These are phyloP conservation scores for Alligator mississippiensis DNA, from an alignment of 2,113 vertebrate species.

Conservation along the genomic window DNA sequence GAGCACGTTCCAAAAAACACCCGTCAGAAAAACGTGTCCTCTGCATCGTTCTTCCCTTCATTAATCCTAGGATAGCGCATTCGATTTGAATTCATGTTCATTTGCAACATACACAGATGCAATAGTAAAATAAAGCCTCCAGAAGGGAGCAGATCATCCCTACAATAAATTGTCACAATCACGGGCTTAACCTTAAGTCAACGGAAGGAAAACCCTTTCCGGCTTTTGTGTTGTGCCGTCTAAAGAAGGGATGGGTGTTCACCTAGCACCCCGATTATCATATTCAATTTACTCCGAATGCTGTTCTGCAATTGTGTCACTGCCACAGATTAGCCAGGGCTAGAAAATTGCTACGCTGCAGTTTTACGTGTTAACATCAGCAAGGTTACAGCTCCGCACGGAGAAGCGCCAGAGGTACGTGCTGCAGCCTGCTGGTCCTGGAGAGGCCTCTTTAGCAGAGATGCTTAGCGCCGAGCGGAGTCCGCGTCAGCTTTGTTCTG, in stretches of 20 bases:
- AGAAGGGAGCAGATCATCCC: not conserved
- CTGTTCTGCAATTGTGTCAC: not conserved
- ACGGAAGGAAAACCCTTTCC: not conserved
- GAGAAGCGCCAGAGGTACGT: not conserved
- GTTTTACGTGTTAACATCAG: not conserved
- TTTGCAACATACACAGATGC: not conserved
- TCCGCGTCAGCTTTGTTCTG: not conserved
- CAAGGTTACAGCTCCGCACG: not conserved
- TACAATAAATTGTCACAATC: not conserved
- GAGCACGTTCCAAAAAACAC: not conserved
- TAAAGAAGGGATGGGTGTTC: not conserved
- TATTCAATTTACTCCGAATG: not conserved
- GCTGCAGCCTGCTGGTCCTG: not conserved
- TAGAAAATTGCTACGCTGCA: accelerated
- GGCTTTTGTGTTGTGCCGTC: not conserved
- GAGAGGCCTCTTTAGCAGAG: not conserved
- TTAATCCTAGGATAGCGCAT: not conserved
- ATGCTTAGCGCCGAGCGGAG: not conserved
- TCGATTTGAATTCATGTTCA: not conserved
- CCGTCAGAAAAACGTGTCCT: not conserved
- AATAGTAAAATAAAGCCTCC: not conserved
- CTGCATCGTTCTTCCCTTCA: not conserved
- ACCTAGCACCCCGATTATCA: not conserved
- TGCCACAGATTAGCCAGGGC: not conserved
- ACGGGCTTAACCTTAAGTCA: not conserved